Conservation (phyloP, 1,140 invertebrate species). For the Orius insidiosus region DNA sequence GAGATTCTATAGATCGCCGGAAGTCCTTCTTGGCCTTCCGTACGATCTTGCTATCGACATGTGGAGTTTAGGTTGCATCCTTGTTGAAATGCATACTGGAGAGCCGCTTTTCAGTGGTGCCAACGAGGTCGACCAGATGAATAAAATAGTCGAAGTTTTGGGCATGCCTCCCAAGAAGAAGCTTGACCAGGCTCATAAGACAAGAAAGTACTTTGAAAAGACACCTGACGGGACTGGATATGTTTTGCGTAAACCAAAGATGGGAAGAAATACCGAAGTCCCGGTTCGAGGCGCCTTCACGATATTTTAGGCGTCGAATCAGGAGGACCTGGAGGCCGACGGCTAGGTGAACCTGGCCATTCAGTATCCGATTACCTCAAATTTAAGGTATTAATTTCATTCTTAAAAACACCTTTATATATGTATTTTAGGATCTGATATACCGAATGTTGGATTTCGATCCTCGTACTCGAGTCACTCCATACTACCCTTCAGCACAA, state of each 20-base stretch:
- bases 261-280: conserved; percentile 71
- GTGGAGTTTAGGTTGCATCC: conserved; percentile 96
- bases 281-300: conserved; percentile 57
- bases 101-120: conserved; percentile 97
- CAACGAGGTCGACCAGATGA: conserved; percentile 99
- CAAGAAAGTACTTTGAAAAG: conserved; percentile 96
- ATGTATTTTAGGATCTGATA: conserved; percentile 71
- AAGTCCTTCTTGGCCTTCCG: conserved; percentile 81
- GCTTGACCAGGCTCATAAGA: conserved; percentile 87
- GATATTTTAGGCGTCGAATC: conserved; percentile 79
- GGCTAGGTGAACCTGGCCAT: conserved; percentile 87
- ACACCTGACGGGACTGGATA: conserved; percentile 64
- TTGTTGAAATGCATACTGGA: conserved; percentile 99
- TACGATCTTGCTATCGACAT: conserved; percentile 94
- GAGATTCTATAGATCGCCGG: conserved; percentile 95
- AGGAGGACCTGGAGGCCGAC: conserved; percentile 81
- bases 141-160: conserved; percentile 97
- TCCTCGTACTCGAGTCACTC: conserved; percentile 89
- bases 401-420: background rate
- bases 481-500: conserved; percentile 95
- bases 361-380: conserved; percentile 93
- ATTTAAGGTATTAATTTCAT: conserved; percentile 49
- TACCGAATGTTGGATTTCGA: conserved; percentile 96
- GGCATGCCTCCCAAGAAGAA: conserved; percentile 93
- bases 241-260: conserved; percentile 84